A percentile compares a stretch with the other conserved stretches of the same genome.
These are phyloP conservation scores for Bombus ignitus DNA, from an alignment of 1,140 invertebrate genomes.

Conservation along the genomic window DNA sequence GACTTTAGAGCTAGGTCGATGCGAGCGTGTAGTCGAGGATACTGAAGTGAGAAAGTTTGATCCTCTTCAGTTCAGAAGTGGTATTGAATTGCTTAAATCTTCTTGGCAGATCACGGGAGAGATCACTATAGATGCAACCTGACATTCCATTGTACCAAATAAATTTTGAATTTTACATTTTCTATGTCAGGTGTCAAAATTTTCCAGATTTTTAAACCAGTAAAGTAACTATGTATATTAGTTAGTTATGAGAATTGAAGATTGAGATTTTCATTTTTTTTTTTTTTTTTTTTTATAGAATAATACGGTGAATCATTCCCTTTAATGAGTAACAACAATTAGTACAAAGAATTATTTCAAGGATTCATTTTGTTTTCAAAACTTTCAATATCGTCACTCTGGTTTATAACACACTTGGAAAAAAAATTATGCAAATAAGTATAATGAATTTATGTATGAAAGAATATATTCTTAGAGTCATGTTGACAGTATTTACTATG, in stretches of 20 bases:
- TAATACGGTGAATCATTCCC: no score
- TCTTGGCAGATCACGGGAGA: slow-evolving; percentile 6
- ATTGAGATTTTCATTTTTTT: background rate
- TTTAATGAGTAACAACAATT: no score
- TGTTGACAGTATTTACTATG: no score
- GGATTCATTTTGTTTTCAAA: background rate
- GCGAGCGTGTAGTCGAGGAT: slow-evolving; percentile 14
- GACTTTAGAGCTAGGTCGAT: slow-evolving; percentile 37
- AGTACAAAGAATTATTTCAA: no score
- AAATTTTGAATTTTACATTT: slow-evolving; percentile 29
- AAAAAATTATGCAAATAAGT: background rate
- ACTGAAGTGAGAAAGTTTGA: slow-evolving; percentile 50
- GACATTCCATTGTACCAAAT: slow-evolving; percentile 14
- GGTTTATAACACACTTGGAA: background rate
- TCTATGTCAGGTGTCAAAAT: background rate
- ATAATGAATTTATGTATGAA: background rate
- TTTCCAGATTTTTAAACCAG: background rate
- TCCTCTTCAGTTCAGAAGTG: slow-evolving; percentile 36
- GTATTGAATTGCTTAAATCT: slow-evolving; percentile 40
- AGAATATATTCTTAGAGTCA: background rate
- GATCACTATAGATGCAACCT: slow-evolving; percentile 10
- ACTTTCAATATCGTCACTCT: background rate
- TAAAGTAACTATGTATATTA: background rate
- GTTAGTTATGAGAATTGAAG: background rate
- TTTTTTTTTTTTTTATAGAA: no score